Evolutionary conservation across 2,113 vertebrate genomes (phyloP).

Genomic region (Orientallactaga bullata): DNA sequence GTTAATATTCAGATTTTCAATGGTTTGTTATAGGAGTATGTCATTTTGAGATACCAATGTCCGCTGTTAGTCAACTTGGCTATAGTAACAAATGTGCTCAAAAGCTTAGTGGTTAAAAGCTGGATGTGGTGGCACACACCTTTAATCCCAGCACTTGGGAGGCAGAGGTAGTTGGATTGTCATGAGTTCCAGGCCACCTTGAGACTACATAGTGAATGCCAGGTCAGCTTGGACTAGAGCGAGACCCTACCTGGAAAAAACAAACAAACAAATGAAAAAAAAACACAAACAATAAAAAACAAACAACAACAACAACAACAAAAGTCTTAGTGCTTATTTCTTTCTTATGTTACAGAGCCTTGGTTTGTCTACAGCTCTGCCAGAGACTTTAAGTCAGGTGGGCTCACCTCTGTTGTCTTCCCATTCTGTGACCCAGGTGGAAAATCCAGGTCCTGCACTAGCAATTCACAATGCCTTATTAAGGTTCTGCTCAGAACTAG

Average conservation of each 20-base stretch:
- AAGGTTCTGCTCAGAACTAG: background rate
- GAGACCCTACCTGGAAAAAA: no score
- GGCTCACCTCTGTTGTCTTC: background rate
- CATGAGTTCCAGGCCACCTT: no score
- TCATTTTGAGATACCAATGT: constrained; percentile 15
- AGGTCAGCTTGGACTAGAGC: no score
- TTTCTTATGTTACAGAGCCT: background rate
- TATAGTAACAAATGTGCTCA: constrained; percentile 19
- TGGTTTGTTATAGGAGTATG: background rate
- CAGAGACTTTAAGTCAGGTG: background rate
- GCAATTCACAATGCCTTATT: background rate
- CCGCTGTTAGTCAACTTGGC: background rate
- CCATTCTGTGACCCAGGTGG: background rate
- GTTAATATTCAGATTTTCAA: background rate
- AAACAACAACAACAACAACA: no score
- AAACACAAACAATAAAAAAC: no score
- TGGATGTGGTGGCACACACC: no score
- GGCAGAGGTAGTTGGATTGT: no score
- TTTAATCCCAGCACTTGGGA: no score
- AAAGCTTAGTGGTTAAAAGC: background rate
- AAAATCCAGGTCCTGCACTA: background rate
- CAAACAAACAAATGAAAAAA: no score
- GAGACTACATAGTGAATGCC: no score
- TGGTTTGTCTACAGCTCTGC: background rate
- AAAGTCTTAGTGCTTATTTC: background rate